A percentile compares a stretch with the other conserved stretches of the same genome.
phyloP scores from a whole-genome alignment of 1,140 invertebrate species.

The Arion vulgaris region DNA sequence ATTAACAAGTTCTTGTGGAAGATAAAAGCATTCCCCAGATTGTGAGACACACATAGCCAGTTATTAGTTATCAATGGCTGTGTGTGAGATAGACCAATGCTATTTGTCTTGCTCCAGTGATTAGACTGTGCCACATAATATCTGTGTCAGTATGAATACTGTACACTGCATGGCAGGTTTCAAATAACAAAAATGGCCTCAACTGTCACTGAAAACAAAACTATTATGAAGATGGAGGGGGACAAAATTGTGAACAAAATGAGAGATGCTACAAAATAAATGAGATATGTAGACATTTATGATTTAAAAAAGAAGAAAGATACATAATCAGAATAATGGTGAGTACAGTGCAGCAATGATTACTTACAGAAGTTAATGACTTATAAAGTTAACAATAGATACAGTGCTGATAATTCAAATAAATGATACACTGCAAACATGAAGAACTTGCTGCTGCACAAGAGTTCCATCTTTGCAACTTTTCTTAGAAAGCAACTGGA shows the following conservation, averaged over 20 bases:
- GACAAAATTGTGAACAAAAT: no score
- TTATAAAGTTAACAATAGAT: neutral
- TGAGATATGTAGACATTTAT: no score
- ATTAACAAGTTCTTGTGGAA: slow-evolving; percentile 38
- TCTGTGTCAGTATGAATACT: neutral
- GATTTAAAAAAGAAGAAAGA: neutral
- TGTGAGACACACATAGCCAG: neutral
- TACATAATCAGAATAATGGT: neutral
- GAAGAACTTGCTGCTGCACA: no score
- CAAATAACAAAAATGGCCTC: neutral
- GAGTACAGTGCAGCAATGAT: neutral
- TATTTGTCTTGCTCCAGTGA: neutral
- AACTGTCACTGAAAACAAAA: neutral
- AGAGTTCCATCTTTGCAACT: no score
- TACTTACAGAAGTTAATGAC: neutral
- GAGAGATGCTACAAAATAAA: no score
- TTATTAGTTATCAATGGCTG: neutral
- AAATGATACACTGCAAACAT: no score
- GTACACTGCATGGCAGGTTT: neutral
- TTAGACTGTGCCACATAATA: neutral
- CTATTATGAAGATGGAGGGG: neutral
- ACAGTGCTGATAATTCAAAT: no score
- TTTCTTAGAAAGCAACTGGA: no score
- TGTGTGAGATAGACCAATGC: neutral
- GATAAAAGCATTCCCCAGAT: slow-evolving; percentile 30